Conservation (phyloP, 2,888 invertebrate species). For the Achlya flavicornis region DNA sequence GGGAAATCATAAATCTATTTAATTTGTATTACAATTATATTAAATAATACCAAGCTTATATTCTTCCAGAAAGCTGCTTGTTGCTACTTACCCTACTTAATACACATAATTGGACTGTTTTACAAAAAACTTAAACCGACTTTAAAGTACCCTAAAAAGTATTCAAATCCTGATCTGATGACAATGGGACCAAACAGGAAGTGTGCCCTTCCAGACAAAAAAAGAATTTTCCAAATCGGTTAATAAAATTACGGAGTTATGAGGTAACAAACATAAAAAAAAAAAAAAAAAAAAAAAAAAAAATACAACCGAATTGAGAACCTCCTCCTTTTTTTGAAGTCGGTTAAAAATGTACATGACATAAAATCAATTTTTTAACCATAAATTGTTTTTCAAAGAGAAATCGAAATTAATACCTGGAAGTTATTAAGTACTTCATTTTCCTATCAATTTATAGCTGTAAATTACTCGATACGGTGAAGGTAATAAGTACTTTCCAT, state of each 20-base stretch:
- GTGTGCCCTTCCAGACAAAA: too few relatives aligned
- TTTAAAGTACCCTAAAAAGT: too few relatives aligned
- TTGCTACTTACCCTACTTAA: not conserved
- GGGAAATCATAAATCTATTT: constrained; percentile 9
- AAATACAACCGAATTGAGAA: too few relatives aligned
- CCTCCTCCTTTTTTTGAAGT: too few relatives aligned
- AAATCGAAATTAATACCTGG: not conserved
- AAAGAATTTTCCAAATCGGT: too few relatives aligned
- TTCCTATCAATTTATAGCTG: not conserved
- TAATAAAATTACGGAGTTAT: too few relatives aligned
- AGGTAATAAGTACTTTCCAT: not conserved
- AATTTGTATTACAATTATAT: not conserved
- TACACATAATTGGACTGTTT: too few relatives aligned
- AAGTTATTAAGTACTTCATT: not conserved
- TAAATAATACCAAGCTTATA: not conserved
- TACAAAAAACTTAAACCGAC: too few relatives aligned
- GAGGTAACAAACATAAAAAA: too few relatives aligned
- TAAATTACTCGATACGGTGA: not conserved
- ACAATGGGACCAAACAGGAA: too few relatives aligned
- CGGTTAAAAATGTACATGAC: not conserved
- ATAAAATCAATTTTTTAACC: not conserved
- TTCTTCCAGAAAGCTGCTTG: constrained; percentile 1
- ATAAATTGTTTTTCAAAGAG: not conserved
- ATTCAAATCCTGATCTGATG: too few relatives aligned
- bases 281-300: too few relatives aligned